Base-by-base conservation (phyloP, 2,888 invertebrate species). In the Chymomyza procnemis region DNA sequence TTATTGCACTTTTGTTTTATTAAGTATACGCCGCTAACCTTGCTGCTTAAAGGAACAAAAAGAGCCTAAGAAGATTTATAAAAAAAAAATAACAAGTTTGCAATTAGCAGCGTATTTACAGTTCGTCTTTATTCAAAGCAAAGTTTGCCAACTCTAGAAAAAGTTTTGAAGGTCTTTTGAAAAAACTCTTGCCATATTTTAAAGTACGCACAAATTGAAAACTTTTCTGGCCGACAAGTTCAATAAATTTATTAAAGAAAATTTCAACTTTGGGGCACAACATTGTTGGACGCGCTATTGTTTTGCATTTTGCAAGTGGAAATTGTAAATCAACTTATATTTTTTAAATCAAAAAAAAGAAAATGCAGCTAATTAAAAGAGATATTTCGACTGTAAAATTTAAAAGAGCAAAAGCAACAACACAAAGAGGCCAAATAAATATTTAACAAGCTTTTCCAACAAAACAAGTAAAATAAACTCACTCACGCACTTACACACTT, bases 21-120 rank as follows among this genome's bases (percentile, higher is more conserved):
- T 41, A 12, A 41, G 34, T 34, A 26, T 26, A 26, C 26, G 26
- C n/a, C n/a, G n/a, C n/a, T n/a, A n/a, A n/a, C n/a, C n/a, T n/a
- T n/a, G n/a, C 30, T 30, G 6, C 30, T 30, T 30, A 4, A 4
- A 6, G 30, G 30, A 3, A 6, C 30, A 4, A 3, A 30, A 30
- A 30, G 30, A 6, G 3, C 4, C 4, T 30, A 30, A 30, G 30
- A 4, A 6, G 3, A 30, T 30, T 4, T 30, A 4, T 75, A 85
- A 82, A 76, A 78, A 75, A 65, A 74, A 82, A 76, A 74, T 62
- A 55, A 69, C 79, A 84, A 67, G 57, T n/a, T n/a, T 70, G 69
- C 68, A 74, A 75, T 76, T 71, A 74, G 69, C 65, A 55, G 46
- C 65, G 61, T 26, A 16, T n/a, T 22, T 16, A n/a, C 3, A 52